Evolutionary conservation across 2,113 vertebrate species (phyloP).

Genomic region (Okapia johnstoni): DNA sequence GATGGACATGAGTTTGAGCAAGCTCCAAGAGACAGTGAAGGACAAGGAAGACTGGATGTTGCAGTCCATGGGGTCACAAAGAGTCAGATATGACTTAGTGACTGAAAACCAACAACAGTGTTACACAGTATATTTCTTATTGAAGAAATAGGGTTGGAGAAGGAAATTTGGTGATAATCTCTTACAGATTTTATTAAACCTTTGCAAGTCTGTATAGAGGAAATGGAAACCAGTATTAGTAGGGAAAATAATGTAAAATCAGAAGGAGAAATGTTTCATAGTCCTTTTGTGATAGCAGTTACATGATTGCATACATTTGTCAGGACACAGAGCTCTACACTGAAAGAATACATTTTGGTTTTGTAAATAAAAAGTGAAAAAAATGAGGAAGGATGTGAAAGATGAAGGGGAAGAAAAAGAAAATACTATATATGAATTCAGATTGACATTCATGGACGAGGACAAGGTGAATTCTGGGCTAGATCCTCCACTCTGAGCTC

Average conservation of each 20-base stretch:
- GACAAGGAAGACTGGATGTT: background rate
- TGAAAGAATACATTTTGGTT: background rate
- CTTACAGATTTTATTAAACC: background rate
- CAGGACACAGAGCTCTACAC: fast-evolving
- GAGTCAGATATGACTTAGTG: background rate
- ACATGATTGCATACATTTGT: fast-evolving
- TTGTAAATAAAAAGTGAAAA: background rate
- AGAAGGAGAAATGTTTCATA: background rate
- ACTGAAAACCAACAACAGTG: fast-evolving
- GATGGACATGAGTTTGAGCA: background rate
- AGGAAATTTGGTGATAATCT: background rate
- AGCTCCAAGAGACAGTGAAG: fast-evolving
- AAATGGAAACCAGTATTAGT: background rate
- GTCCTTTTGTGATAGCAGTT: background rate
- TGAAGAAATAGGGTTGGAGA: background rate
- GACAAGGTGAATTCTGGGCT: background rate
- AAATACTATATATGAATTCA: background rate
- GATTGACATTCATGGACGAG: fast-evolving
- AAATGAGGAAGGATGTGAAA: fast-evolving
- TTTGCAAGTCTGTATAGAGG: background rate
- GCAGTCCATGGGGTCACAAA: background rate
- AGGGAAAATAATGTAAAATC: background rate
- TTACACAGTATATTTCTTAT: too few relatives aligned
- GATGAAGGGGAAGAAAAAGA: too few relatives aligned
- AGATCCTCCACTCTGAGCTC: background rate